phyloP scores from a whole-genome alignment of 2,888 invertebrate species.

The Mystacides longicornis region DNA sequence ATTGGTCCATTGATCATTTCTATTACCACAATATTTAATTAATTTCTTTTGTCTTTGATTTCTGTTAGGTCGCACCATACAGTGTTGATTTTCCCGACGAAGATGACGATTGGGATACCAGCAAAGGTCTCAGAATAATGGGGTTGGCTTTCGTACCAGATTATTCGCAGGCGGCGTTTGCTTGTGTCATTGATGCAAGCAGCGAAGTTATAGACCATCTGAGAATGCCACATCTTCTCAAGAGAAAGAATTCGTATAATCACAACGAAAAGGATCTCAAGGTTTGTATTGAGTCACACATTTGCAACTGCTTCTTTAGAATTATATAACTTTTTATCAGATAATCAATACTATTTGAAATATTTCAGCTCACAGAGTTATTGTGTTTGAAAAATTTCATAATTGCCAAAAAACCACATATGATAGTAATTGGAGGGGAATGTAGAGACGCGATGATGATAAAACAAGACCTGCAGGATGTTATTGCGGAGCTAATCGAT shows the following conservation, averaged over 20 bases:
- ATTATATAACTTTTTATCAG: too few species aligned
- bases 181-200: constrained; percentile 78
- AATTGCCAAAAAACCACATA: constrained; percentile 84
- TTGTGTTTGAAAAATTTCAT: constrained; percentile 73
- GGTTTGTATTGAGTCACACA: constrained; percentile 27
- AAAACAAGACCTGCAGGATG: constrained; percentile 66
- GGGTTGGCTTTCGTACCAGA: constrained; percentile 85
- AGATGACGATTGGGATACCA: constrained; percentile 85
- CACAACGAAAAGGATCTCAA: constrained; percentile 59
- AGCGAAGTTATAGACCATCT: constrained; percentile 91
- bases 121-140: constrained; percentile 77
- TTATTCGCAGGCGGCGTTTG: constrained; percentile 77
- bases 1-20: too few species aligned
- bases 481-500: constrained; percentile 65
- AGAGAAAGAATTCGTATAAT: constrained; percentile 67
- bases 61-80: constrained; percentile 65
- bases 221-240: constrained; percentile 77
- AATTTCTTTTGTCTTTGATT: neutral
- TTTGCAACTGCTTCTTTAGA: neutral
- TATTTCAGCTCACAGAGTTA: constrained; percentile 60
- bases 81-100: constrained; percentile 66
- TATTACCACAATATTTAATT: too few species aligned
- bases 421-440: constrained; percentile 85
- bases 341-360: too few species aligned
- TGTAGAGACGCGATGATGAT: constrained; percentile 80